Evolutionary conservation across 2,888 invertebrate genomes (phyloP).

Genomic region (Brassicogethes aeneus): DNA sequence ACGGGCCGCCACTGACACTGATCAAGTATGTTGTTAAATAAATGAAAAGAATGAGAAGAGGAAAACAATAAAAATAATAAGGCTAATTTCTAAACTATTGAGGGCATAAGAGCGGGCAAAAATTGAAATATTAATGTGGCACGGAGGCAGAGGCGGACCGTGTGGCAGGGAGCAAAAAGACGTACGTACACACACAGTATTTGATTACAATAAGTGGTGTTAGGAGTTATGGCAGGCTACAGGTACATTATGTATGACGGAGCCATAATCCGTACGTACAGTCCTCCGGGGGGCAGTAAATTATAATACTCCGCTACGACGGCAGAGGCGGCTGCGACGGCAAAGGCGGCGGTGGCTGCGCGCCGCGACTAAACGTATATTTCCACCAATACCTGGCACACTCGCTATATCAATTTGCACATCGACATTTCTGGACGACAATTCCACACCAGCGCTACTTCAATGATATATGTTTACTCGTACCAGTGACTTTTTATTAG

Average conservation of each 20-base stretch:
- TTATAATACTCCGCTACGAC: slow-evolving; percentile 21
- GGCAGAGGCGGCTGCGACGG: slow-evolving; percentile 7
- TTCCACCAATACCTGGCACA: slow-evolving; percentile 7
- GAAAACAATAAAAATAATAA: too few species aligned
- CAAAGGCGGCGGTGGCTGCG: background rate
- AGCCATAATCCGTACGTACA: slow-evolving; percentile 26
- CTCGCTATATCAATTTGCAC: slow-evolving; percentile 18
- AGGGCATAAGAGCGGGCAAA: too few species aligned
- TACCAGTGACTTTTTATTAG: background rate
- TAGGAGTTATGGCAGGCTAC: slow-evolving; percentile 24
- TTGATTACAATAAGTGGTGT: slow-evolving; percentile 27
- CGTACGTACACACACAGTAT: slow-evolving; percentile 13
- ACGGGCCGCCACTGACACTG: too few species aligned
- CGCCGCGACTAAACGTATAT: slow-evolving; percentile 7
- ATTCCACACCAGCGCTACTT: background rate
- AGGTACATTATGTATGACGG: slow-evolving; percentile 27
- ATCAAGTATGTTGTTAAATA: too few species aligned
- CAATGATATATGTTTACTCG: background rate
- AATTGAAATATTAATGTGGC: too few species aligned
- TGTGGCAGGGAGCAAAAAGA: background rate
- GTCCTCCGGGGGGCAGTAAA: slow-evolving; percentile 22
- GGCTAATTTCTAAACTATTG: too few species aligned
- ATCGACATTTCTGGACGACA: slow-evolving; percentile 14
- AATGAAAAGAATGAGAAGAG: too few species aligned
- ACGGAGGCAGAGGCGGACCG: too few species aligned